These are phyloP conservation scores for Bradynema listronoti DNA, from an alignment of 1,140 invertebrate genomes.

Conservation along the genomic window DNA sequence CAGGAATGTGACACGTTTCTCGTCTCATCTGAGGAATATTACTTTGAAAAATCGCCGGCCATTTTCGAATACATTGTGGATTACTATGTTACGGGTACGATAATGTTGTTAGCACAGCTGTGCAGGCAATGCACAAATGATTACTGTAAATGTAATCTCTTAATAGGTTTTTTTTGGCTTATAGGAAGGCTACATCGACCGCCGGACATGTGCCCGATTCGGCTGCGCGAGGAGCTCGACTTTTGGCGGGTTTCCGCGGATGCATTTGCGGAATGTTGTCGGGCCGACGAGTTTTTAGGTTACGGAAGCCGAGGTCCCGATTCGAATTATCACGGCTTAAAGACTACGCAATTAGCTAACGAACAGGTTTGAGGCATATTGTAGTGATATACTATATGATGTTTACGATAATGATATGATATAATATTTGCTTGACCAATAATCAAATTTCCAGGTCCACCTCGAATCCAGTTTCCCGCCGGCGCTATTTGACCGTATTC, in stretches of 20 bases:
- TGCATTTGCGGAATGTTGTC: constrained; percentile 46
- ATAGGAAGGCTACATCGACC: constrained; percentile 48
- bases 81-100: constrained; percentile 43
- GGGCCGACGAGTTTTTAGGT: constrained; percentile 35
- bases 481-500: constrained; percentile 47
- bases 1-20: constrained; percentile 48
- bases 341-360: constrained; percentile 1
- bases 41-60: constrained; percentile 45
- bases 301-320: constrained; percentile 1
- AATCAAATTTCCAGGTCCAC: constrained; percentile 30
- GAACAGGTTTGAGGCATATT: neutral
- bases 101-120: neutral
- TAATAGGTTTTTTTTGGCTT: neutral
- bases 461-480: constrained; percentile 37
- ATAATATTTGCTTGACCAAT: no score
- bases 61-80: constrained; percentile 53
- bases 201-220: constrained; percentile 52
- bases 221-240: constrained; percentile 50
- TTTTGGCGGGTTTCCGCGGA: constrained; percentile 50
- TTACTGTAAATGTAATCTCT: no score
- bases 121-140: no score
- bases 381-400: no score
- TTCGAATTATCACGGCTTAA: neutral
- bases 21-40: constrained; percentile 43
- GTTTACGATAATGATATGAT: no score